Evolutionary conservation across 2,113 vertebrate species (phyloP).

Genomic region (Chinchilla lanigera): DNA sequence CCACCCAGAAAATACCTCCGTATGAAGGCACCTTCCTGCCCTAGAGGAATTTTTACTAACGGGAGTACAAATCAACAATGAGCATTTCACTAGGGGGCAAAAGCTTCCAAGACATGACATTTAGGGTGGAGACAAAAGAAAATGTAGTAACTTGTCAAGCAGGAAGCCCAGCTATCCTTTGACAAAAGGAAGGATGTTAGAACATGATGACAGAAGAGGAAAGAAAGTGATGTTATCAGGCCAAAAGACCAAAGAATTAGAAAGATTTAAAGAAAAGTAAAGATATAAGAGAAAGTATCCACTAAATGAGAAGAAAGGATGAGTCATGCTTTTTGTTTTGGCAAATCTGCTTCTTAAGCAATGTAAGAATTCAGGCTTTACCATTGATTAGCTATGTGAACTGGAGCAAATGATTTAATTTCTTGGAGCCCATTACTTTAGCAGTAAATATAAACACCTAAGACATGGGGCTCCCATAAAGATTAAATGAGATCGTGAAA

Average conservation of each 20-base stretch:
- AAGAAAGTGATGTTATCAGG: not conserved
- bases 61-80: not conserved
- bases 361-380: not conserved
- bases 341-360: conserved; percentile 34
- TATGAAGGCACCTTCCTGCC: not conserved
- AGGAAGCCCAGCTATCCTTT: conserved; percentile 12
- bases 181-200: conserved; percentile 28
- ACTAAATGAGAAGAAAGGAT: not conserved
- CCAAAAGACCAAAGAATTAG: not conserved
- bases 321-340: not conserved
- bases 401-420: not conserved
- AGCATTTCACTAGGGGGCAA: not conserved
- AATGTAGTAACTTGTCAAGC: not conserved
- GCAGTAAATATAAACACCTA: not conserved
- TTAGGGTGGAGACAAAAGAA: conserved; percentile 2
- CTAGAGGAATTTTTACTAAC: conserved; percentile 21
- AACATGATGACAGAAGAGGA: not conserved
- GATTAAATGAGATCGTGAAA: not conserved
- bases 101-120: not conserved
- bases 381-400: not conserved
- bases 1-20: not conserved
- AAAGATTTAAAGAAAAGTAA: conserved; percentile 25
- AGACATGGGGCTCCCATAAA: not conserved
- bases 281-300: not conserved
- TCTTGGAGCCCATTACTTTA: not conserved